Conservation (phyloP, 1,140 invertebrate species). For the Temnothorax nylanderi region DNA sequence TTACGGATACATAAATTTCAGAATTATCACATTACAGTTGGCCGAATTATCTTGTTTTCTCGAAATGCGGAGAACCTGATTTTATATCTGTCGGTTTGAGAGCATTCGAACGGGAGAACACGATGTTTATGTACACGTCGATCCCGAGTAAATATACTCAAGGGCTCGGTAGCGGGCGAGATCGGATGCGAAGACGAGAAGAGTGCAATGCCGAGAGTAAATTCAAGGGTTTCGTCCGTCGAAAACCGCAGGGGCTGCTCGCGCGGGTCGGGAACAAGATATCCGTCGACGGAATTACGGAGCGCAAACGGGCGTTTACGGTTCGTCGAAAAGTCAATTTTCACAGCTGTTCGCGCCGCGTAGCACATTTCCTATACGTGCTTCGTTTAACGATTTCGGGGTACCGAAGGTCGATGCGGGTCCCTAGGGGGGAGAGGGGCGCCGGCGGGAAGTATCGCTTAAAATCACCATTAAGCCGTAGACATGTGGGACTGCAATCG, state of each 20-base stretch:
- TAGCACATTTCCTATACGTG: conserved; percentile 3
- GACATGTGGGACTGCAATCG: conserved; percentile 26
- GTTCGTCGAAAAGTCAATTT: conserved; percentile 66
- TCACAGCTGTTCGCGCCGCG: conserved; percentile 69
- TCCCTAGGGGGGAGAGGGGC: not conserved
- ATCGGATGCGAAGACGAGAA: conserved; percentile 49
- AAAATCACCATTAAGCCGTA: conserved; percentile 39
- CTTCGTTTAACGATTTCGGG: conserved; percentile 66
- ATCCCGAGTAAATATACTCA: conserved; percentile 29
- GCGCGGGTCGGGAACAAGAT: conserved; percentile 11
- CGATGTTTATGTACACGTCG: not conserved
- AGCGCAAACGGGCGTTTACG: conserved; percentile 6
- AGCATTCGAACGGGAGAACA: not conserved
- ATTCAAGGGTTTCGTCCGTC: conserved; percentile 70
- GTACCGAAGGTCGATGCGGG: conserved; percentile 15
- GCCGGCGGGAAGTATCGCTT: conserved; percentile 1
- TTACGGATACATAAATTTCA: not conserved
- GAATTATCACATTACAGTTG: not conserved
- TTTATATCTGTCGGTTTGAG: not conserved
- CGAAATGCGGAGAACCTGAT: not conserved
- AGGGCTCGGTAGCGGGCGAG: not conserved
- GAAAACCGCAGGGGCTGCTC: conserved; percentile 47
- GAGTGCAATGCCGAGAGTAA: conserved; percentile 60
- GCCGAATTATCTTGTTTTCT: not conserved
- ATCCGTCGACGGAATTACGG: conserved; percentile 16